Conservation (phyloP, 2,113 vertebrate genomes). For the Trogon melanurus region DNA sequence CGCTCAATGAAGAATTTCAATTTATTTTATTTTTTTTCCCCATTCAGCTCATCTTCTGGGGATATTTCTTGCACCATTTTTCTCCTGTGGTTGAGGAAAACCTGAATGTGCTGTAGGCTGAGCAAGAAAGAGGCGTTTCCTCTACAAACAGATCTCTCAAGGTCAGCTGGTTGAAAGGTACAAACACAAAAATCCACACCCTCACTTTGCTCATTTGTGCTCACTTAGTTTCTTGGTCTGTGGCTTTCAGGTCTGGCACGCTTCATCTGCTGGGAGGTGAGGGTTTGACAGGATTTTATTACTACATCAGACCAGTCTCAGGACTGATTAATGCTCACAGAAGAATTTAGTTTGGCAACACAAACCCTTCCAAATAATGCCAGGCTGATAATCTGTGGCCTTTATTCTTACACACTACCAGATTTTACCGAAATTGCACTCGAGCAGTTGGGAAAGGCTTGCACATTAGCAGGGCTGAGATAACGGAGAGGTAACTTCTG, state of each 20-base stretch:
- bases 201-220: background rate
- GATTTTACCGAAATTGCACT: background rate
- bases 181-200: background rate
- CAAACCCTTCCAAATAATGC: rapidly evolving
- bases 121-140: background rate
- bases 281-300: background rate
- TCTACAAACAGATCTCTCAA: background rate
- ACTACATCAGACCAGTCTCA: background rate
- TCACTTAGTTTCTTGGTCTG: background rate
- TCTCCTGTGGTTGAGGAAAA: background rate
- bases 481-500: background rate
- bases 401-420: background rate
- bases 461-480: background rate
- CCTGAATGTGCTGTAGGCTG: background rate
- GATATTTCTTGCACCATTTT: background rate
- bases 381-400: background rate
- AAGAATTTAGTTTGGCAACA: background rate
- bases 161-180: background rate
- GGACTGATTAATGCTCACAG: background rate
- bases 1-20: background rate
- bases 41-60: background rate
- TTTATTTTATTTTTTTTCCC: background rate
- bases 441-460: background rate
- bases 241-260: background rate
- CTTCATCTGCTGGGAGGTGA: background rate